Conservation (phyloP, 2,797 vertebrate species). For the Mionectes olivaceus region DNA sequence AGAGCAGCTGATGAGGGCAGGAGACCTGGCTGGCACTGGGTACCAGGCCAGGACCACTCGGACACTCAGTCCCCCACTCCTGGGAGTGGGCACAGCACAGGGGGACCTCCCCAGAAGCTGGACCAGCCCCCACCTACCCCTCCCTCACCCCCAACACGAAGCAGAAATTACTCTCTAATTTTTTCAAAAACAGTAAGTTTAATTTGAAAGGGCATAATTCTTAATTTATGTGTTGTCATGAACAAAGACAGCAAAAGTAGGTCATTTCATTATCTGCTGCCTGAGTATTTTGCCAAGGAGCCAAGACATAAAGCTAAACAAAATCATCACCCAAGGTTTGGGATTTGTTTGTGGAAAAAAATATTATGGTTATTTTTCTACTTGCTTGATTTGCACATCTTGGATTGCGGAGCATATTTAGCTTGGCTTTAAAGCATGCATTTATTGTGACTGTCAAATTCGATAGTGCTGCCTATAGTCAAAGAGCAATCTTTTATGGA, state of each 20-base stretch:
- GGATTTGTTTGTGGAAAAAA: slow-evolving; percentile 22
- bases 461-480: slow-evolving; percentile 62
- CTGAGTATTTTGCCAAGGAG: slow-evolving; percentile 41
- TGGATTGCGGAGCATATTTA: slow-evolving; percentile 64
- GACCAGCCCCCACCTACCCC: not conserved
- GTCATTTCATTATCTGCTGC: slow-evolving; percentile 64
- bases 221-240: slow-evolving; percentile 68
- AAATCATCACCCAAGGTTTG: slow-evolving; percentile 59
- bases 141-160: not conserved
- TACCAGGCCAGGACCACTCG: not conserved
- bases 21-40: not conserved
- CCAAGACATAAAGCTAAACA: slow-evolving; percentile 62
- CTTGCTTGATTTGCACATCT: slow-evolving; percentile 69
- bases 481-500: slow-evolving; percentile 59
- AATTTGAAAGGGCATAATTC: slow-evolving; percentile 64
- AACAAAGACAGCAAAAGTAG: slow-evolving; percentile 61
- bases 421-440: slow-evolving; percentile 61
- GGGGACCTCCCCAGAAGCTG: not conserved
- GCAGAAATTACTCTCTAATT: not conserved
- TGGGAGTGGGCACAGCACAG: not conserved
- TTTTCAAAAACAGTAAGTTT: not conserved
- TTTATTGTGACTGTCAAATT: slow-evolving; percentile 72
- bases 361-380: slow-evolving; percentile 58
- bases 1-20: not conserved
- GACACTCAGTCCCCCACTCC: not conserved